Evolutionary conservation across 2,113 vertebrate genomes (phyloP), one percentile per base, ranked within the genome.

Genomic region (Cyanoramphus novaezelandiae): DNA sequence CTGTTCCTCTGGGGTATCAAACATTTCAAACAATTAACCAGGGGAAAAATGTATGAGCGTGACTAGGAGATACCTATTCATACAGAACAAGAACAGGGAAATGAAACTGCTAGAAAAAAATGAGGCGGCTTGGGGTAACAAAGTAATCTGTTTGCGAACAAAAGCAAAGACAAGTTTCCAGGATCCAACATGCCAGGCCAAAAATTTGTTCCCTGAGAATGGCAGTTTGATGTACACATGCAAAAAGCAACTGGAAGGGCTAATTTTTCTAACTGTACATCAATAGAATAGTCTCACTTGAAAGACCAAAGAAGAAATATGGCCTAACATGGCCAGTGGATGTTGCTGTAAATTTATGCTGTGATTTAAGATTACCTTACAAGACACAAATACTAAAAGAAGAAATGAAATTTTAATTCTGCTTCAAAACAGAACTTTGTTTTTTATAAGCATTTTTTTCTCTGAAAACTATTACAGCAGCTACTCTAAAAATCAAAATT

Each of bases 201-300:
- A 68, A 67, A 37, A 95, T 89, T 82, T 87, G 15, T 92, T 93
- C 84, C 53, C 50, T 52, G 9, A 86, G 76, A 94, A 87, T 35
- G 52, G 63, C 75, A 78, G 89, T 82, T 96, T 94, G 87, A 94
- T 95, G 37, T 92, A 96, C 50, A 33, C 19, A 59, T 3, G 2
- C 37, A 41, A 87, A 92, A 97, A 94, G 41, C 65, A 94, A 78
- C 41, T 82, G 63, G 70, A 93, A 95, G 1, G 10, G 78, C 78
- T 86, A 81, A 90, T 97, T 93, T 95, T 96, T 92, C 92, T 93
- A 92, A 64, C 60, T 91, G 55, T 49, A 69, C 53, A 88, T 95
- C 86, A 90, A 60, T 68, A 92, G 88, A 85, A 91, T 75, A 68
- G 44, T 88, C 82, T 78, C 53, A 88, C 60, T 93, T 83, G 63